These are phyloP conservation scores for Bellardia pandia DNA, from an alignment of 2,888 invertebrate genomes.

Conservation along the genomic window DNA sequence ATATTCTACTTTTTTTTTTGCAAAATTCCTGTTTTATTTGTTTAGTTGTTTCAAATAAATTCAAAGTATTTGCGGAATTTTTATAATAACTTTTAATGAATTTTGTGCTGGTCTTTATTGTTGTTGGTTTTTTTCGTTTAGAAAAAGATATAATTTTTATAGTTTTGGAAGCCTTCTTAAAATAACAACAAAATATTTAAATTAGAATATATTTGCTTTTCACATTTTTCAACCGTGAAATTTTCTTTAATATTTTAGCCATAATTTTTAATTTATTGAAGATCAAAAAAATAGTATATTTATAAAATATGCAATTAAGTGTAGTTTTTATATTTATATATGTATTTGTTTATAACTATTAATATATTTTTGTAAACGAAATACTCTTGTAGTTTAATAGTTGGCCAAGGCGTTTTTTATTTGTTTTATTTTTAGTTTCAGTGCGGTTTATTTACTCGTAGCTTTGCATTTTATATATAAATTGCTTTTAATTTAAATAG, in stretches of 20 bases:
- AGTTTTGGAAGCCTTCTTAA: constrained; percentile 4
- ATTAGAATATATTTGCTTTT: not conserved
- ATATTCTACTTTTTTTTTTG: not conserved
- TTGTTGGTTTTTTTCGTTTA: not conserved
- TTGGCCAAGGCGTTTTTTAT: not conserved
- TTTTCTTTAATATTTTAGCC: too few relatives aligned
- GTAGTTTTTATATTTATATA: too few relatives aligned
- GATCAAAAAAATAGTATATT: too few relatives aligned
- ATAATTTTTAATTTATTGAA: too few relatives aligned
- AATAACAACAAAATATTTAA: not conserved
- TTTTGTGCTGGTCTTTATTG: not conserved
- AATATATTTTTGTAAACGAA: not conserved
- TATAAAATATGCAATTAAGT: too few relatives aligned
- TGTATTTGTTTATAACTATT: too few relatives aligned
- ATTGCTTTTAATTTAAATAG: constrained; percentile 29
- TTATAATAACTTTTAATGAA: constrained; percentile 24
- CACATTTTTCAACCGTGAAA: not conserved
- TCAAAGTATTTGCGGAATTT: constrained; percentile 39
- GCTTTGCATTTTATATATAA: constrained; percentile 18
- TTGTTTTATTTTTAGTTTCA: constrained; percentile 6
- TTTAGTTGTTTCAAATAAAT: not conserved
- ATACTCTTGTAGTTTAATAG: too few relatives aligned
- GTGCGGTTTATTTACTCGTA: constrained; percentile 10
- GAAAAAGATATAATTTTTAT: constrained; percentile 46
- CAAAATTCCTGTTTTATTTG: not conserved